Percentiles rank a stretch among this genome's conserved stretches.
Conservation (phyloP, 2,888 invertebrate genomes). For the Sialis lutaria region DNA sequence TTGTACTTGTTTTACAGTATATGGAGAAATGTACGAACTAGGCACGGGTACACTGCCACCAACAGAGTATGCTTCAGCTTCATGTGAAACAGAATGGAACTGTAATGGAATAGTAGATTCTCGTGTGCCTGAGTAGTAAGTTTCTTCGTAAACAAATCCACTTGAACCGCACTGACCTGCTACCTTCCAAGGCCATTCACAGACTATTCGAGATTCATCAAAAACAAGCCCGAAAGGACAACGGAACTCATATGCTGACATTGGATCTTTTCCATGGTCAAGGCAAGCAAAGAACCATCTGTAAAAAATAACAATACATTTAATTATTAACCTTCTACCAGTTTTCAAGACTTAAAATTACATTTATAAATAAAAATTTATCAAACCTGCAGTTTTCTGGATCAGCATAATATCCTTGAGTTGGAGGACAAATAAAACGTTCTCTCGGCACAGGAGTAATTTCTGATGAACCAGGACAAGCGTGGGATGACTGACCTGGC, state of each 20-base stretch:
- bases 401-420: slow-evolving; percentile 58
- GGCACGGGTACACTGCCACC: too few relatives aligned
- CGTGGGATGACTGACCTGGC: slow-evolving; percentile 55
- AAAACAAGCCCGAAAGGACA: slow-evolving; percentile 67
- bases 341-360: too few relatives aligned
- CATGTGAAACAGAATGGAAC: too few relatives aligned
- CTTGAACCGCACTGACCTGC: slow-evolving; percentile 31
- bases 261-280: slow-evolving; percentile 43
- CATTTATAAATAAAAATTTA: neutral
- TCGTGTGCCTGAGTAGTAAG: neutral
- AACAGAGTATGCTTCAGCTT: too few relatives aligned
- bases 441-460: slow-evolving; percentile 54
- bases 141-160: neutral
- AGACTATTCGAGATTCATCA: slow-evolving; percentile 47
- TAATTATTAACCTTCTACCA: too few relatives aligned
- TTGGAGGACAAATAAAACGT: slow-evolving; percentile 48
- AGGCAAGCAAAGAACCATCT: slow-evolving; percentile 70
- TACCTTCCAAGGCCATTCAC: slow-evolving; percentile 70
- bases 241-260: slow-evolving; percentile 61
- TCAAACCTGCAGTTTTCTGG: slow-evolving; percentile 47
- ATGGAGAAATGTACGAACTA: too few relatives aligned
- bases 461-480: slow-evolving; percentile 61
- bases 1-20: too few relatives aligned
- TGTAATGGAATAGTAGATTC: too few relatives aligned
- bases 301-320: neutral